phyloP scores from a whole-genome alignment of 2,888 invertebrate species.

The Polymixis lichenea region DNA sequence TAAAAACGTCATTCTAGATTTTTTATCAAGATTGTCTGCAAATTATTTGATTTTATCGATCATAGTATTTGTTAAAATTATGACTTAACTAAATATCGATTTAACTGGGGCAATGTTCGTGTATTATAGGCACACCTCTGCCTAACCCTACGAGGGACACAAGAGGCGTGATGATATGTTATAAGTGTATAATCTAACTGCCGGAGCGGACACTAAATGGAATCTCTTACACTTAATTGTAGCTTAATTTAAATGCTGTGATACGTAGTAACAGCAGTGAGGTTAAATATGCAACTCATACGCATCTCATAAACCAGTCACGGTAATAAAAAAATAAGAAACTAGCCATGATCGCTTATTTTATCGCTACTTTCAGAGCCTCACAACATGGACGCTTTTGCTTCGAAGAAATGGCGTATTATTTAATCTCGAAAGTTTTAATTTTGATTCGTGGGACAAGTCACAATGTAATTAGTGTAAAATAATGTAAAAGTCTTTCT shows the following conservation, averaged over 20 bases:
- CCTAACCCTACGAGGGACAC: too few species aligned
- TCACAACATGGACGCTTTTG: slow-evolving; percentile 34
- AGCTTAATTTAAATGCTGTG: background rate
- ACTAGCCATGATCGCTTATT: slow-evolving; percentile 22
- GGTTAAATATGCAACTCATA: slow-evolving; percentile 41
- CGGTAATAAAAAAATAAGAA: slow-evolving; percentile 42
- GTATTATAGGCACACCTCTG: too few species aligned
- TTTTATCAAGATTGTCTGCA: background rate
- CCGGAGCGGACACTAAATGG: too few species aligned
- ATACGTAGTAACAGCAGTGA: background rate
- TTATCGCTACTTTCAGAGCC: slow-evolving; percentile 32
- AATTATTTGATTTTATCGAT: background rate
- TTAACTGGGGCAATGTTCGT: too few species aligned
- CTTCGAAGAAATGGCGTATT: slow-evolving; percentile 48
- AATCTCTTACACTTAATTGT: background rate
- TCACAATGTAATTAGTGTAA: slow-evolving; percentile 39
- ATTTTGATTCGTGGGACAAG: slow-evolving; percentile 59
- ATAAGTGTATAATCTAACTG: too few species aligned
- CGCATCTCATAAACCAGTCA: slow-evolving; percentile 17
- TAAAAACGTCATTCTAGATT: background rate
- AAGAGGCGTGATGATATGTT: too few species aligned
- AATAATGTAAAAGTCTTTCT: slow-evolving; percentile 38
- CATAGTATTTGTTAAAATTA: background rate
- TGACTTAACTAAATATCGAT: background rate
- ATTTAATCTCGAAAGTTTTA: slow-evolving; percentile 56